A percentile compares a stretch with the other conserved stretches of the same genome.
Conservation (phyloP, 2,113 vertebrate species). For the Ploceus nigricollis region DNA sequence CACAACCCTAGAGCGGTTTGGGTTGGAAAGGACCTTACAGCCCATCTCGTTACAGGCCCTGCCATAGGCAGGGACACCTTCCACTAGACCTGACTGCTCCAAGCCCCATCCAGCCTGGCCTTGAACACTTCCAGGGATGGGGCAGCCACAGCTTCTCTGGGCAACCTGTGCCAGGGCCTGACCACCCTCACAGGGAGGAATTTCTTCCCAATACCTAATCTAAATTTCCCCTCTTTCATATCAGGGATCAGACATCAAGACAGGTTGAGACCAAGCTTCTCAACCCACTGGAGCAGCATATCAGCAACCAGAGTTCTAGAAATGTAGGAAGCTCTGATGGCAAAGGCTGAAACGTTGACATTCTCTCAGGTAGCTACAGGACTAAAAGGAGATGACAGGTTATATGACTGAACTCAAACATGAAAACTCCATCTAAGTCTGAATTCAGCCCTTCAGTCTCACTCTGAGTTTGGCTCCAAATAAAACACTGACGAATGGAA, state of each 20-base stretch:
- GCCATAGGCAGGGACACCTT: not conserved
- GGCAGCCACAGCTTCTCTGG: not conserved
- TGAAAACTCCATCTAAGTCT: not conserved
- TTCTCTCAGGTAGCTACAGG: not conserved
- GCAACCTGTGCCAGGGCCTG: not conserved
- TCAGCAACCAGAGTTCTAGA: not conserved
- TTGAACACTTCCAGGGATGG: not conserved
- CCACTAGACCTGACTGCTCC: not conserved
- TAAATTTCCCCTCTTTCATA: not conserved
- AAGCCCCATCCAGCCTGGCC: not conserved
- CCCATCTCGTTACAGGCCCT: not conserved
- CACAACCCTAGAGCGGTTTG: not conserved
- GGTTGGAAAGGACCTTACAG: not conserved
- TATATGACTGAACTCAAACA: not conserved
- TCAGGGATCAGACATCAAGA: not conserved
- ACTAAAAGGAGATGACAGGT: not conserved
- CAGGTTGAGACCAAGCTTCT: not conserved
- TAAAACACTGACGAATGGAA: not conserved
- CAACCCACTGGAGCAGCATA: not conserved
- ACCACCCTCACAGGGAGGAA: not conserved
- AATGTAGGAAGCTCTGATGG: not conserved
- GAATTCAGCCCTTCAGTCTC: not conserved
- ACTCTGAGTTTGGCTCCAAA: not conserved
- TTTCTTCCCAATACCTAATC: not conserved
- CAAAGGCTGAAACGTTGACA: not conserved